These are phyloP conservation scores for Pseudomugil tenellus DNA, from an alignment of 2,797 vertebrate genomes.

Conservation along the genomic window DNA sequence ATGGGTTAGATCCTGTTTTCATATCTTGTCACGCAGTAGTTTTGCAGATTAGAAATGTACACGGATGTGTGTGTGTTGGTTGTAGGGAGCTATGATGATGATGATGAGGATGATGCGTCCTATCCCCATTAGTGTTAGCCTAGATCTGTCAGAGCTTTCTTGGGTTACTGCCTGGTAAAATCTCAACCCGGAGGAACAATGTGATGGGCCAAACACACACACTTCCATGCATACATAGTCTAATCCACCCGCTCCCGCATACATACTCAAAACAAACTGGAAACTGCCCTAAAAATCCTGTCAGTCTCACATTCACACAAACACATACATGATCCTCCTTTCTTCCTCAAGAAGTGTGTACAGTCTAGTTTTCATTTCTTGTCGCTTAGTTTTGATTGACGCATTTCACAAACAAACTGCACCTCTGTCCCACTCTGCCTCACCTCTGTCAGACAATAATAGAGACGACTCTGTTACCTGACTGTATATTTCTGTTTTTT, in stretches of 20 bases:
- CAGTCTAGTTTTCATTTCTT: constrained; percentile 28
- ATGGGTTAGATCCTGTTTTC: constrained; percentile 47
- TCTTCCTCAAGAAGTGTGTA: constrained; percentile 27
- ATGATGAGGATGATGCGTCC: constrained; percentile 63
- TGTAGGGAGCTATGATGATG: constrained; percentile 58
- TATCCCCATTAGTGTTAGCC: constrained; percentile 83
- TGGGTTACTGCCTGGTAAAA: constrained; percentile 70
- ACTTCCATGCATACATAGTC: constrained; percentile 26
- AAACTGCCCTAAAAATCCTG: constrained; percentile 28
- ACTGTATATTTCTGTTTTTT: constrained; percentile 19
- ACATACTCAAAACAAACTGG: constrained; percentile 13
- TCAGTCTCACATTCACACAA: constrained; percentile 32
- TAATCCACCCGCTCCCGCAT: constrained; percentile 21
- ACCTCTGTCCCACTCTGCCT: constrained; percentile 30
- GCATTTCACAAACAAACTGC: constrained; percentile 26
- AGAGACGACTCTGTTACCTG: constrained; percentile 11
- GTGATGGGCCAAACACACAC: constrained; percentile 57
- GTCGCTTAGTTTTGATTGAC: constrained; percentile 44
- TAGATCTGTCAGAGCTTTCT: constrained; percentile 82
- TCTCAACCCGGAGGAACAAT: constrained; percentile 69
- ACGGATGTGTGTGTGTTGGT: constrained; percentile 25
- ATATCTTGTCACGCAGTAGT: constrained; percentile 25
- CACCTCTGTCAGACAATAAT: constrained; percentile 38
- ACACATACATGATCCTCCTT: constrained; percentile 37
- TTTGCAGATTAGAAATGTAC: constrained; percentile 33